Conservation (phyloP, 2,888 invertebrate genomes). For the Eurois occulta region DNA sequence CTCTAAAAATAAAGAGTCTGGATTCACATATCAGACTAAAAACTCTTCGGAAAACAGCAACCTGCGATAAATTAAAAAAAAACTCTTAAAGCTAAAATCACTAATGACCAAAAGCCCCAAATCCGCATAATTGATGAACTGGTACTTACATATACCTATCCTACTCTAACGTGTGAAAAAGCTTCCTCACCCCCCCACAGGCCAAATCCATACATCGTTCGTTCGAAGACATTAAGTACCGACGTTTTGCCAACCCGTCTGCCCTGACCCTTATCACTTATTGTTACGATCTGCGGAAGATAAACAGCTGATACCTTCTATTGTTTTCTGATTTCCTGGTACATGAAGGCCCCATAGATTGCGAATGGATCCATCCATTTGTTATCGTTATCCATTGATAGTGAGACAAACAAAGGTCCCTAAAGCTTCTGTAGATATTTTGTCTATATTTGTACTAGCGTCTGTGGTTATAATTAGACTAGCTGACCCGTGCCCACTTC, state of each 20-base stretch:
- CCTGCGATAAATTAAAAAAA: neutral
- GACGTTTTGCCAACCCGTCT: slow-evolving; percentile 54
- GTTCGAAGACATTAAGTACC: slow-evolving; percentile 56
- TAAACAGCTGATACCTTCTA: slow-evolving; percentile 59
- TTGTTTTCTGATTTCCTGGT: slow-evolving; percentile 62
- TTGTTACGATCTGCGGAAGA: slow-evolving; percentile 60
- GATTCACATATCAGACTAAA: neutral
- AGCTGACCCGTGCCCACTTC: too few species aligned
- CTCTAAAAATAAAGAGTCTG: neutral
- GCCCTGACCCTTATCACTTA: slow-evolving; percentile 62
- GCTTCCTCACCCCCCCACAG: slow-evolving; percentile 26
- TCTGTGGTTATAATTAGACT: too few species aligned
- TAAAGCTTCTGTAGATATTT: neutral
- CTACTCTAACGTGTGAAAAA: slow-evolving; percentile 30
- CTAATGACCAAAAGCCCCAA: slow-evolving; percentile 8
- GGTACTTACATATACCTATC: neutral
- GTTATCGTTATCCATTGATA: slow-evolving; percentile 29
- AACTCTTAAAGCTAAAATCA: neutral
- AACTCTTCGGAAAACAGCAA: neutral
- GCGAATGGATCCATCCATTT: slow-evolving; percentile 25
- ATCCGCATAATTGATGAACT: slow-evolving; percentile 18
- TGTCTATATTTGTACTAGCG: neutral
- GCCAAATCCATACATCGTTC: slow-evolving; percentile 49
- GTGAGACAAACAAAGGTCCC: slow-evolving; percentile 4
- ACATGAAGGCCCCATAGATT: slow-evolving; percentile 27